Evolutionary conservation across 2,888 invertebrate species (phyloP).

Genomic region (Hydrotaea cyrtoneurina): DNA sequence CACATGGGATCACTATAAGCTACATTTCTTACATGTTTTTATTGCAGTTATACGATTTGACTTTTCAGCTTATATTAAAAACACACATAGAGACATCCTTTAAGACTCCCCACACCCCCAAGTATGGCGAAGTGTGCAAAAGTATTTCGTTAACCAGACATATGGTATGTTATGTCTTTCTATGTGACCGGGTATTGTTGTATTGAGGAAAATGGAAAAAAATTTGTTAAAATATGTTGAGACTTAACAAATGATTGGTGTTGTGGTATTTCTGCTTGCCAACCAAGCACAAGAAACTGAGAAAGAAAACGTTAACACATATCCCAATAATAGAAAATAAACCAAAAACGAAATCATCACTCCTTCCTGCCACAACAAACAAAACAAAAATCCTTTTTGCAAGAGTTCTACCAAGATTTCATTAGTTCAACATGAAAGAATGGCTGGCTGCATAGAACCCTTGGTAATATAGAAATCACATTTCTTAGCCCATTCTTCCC

Average conservation of each 20-base stretch:
- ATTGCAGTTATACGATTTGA: too few relatives aligned
- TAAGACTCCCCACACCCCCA: too few relatives aligned
- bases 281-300: not conserved
- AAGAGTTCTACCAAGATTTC: not conserved
- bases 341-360: not conserved
- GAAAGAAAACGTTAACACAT: not conserved
- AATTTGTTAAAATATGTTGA: slow-evolving; percentile 54
- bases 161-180: slow-evolving; percentile 8
- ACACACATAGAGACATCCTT: not conserved
- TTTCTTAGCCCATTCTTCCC: slow-evolving; percentile 13
- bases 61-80: too few relatives aligned
- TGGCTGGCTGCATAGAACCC: not conserved
- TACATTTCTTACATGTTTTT: too few relatives aligned
- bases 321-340: slow-evolving; percentile 22
- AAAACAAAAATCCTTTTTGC: not conserved
- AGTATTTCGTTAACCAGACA: slow-evolving; percentile 11
- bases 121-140: not conserved
- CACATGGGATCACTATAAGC: too few relatives aligned
- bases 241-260: slow-evolving; percentile 39
- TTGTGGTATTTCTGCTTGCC: not conserved
- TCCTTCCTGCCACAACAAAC: not conserved
- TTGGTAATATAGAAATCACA: slow-evolving; percentile 25
- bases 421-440: not conserved
- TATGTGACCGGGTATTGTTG: not conserved
- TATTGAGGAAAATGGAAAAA: slow-evolving; percentile 42